Conservation (phyloP, 2,888 invertebrate species). For the Clepsis dumicolana region DNA sequence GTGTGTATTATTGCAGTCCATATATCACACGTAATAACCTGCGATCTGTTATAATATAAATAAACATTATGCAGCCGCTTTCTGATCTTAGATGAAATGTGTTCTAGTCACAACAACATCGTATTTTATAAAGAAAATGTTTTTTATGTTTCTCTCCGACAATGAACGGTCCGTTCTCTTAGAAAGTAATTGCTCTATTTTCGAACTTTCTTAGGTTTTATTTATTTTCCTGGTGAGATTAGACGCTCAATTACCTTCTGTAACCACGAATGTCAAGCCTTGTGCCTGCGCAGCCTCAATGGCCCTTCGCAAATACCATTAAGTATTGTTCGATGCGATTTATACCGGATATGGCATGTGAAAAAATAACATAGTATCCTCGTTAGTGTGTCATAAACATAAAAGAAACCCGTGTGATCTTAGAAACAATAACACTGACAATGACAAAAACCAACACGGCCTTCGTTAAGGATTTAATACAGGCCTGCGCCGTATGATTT, state of each 20-base stretch:
- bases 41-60: slow-evolving; percentile 23
- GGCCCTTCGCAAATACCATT: slow-evolving; percentile 30
- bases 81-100: slow-evolving; percentile 28
- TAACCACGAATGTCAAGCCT: slow-evolving; percentile 35
- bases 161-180: slow-evolving; percentile 41
- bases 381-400: slow-evolving; percentile 26
- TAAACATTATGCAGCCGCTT: slow-evolving; percentile 29
- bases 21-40: slow-evolving; percentile 35
- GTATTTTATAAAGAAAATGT: slow-evolving; percentile 34
- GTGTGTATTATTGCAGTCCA: slow-evolving; percentile 15
- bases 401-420: slow-evolving; percentile 40
- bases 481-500: slow-evolving; percentile 3
- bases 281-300: slow-evolving; percentile 13
- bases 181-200: slow-evolving; percentile 44
- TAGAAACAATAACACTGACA: slow-evolving; percentile 36
- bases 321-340: slow-evolving; percentile 21
- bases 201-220: slow-evolving; percentile 37
- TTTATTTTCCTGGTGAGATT: slow-evolving; percentile 39
- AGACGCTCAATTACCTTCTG: slow-evolving; percentile 32
- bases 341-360: slow-evolving; percentile 37
- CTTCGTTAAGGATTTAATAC: slow-evolving; percentile 38
- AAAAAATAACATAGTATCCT: slow-evolving; percentile 34
- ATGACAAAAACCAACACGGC: slow-evolving; percentile 30
- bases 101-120: slow-evolving; percentile 25
- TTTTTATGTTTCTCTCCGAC: slow-evolving; percentile 17